These are phyloP conservation scores for Bostrychus sinensis DNA, from an alignment of 2,113 vertebrate genomes.

Conservation along the genomic window DNA sequence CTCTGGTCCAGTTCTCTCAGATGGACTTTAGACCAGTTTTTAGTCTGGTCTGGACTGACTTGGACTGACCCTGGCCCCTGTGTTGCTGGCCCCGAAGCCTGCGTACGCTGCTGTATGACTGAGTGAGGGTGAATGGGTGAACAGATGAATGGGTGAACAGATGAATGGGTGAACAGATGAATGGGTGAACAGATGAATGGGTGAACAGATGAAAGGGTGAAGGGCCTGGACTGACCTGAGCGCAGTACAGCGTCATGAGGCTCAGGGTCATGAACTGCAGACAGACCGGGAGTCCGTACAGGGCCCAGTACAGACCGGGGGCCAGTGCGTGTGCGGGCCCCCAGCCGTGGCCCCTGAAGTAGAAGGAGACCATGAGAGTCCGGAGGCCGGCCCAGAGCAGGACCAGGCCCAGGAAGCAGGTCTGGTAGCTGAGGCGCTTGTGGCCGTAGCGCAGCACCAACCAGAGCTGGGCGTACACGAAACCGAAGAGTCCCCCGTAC, in stretches of 20 bases:
- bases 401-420: constrained; percentile 93
- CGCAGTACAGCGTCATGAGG: constrained; percentile 95
- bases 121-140: too few relatives aligned
- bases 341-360: constrained; percentile 89
- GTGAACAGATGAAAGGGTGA: background rate
- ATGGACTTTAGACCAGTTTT: too few relatives aligned
- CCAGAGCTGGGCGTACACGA: constrained; percentile 93
- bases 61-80: too few relatives aligned
- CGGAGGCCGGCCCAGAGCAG: constrained; percentile 93
- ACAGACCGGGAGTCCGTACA: constrained; percentile 96
- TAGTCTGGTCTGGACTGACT: too few relatives aligned
- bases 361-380: constrained; percentile 94
- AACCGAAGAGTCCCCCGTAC: constrained; percentile 90
- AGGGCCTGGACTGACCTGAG: constrained; percentile 82
- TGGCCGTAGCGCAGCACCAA: constrained; percentile 90
- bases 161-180: too few relatives aligned
- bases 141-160: too few relatives aligned
- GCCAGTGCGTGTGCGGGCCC: constrained; percentile 86
- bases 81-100: too few relatives aligned
- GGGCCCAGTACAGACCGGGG: constrained; percentile 93
- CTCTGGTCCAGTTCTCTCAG: too few relatives aligned
- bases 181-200: too few relatives aligned
- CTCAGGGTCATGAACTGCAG: constrained; percentile 97
- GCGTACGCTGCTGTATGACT: too few relatives aligned
- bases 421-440: constrained; percentile 95